Evolutionary conservation across 1,140 invertebrate genomes (phyloP).

Genomic region (Procambarus clarkii): DNA sequence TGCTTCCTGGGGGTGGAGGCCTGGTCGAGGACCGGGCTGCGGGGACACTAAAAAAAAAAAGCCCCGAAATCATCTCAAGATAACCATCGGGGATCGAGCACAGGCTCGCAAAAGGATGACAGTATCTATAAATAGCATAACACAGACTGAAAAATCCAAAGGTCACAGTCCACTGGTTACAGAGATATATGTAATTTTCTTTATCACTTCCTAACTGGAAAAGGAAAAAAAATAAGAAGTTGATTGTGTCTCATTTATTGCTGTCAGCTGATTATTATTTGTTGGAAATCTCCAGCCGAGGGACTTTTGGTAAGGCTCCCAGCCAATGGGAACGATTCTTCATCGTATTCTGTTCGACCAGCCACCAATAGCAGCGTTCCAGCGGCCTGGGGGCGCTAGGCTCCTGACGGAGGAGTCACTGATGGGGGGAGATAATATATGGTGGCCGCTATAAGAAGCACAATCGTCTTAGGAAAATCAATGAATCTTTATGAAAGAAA

Average conservation of each 20-base stretch:
- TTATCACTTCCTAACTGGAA: too few relatives aligned
- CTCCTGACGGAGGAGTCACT: not conserved
- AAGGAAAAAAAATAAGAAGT: not conserved
- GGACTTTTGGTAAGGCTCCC: not conserved
- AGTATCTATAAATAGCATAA: too few relatives aligned
- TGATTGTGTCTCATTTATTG: not conserved
- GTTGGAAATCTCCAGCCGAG: not conserved
- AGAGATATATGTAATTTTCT: too few relatives aligned
- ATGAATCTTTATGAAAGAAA: not conserved
- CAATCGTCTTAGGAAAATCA: not conserved
- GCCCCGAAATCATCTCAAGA: too few relatives aligned
- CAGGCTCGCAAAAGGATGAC: too few relatives aligned
- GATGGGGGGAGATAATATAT: not conserved
- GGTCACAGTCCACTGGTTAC: too few relatives aligned
- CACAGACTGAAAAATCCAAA: too few relatives aligned
- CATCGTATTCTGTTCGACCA: not conserved
- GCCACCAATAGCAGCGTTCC: not conserved
- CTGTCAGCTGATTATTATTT: not conserved
- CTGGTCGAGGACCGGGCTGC: too few relatives aligned
- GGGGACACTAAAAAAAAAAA: too few relatives aligned
- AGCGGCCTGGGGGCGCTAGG: not conserved
- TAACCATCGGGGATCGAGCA: too few relatives aligned
- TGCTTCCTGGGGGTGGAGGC: too few relatives aligned
- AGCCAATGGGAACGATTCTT: not conserved
- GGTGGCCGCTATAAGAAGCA: not conserved